These are phyloP conservation scores for Ceratosolen fusciceps DNA, from an alignment of 1,140 invertebrate species.

Conservation along the genomic window DNA sequence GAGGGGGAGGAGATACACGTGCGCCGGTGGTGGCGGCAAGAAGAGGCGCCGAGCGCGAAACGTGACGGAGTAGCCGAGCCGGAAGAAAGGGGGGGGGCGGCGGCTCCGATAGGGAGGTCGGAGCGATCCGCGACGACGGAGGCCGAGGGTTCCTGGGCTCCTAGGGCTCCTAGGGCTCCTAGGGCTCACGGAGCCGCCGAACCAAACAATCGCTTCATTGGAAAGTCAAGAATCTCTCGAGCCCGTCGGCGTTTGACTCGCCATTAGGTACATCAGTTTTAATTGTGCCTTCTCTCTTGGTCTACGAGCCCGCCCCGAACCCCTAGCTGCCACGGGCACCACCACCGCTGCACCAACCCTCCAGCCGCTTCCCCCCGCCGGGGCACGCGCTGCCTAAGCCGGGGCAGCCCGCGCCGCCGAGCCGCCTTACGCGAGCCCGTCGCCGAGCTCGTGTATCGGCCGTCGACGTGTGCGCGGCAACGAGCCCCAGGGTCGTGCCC, in stretches of 20 bases:
- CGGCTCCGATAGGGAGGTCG: neutral
- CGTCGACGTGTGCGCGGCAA: neutral
- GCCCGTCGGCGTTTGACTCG: constrained; percentile 72
- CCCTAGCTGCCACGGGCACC: too few relatives aligned
- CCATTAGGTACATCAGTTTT: constrained; percentile 73
- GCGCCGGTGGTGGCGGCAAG: neutral
- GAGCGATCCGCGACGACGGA: constrained; percentile 28
- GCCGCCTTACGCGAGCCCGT: neutral
- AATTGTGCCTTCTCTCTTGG: constrained; percentile 68
- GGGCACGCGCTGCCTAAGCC: neutral
- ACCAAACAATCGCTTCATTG: constrained; percentile 72
- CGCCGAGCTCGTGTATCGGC: constrained; percentile 1
- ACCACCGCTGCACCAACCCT: constrained; percentile 22
- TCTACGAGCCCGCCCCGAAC: too few relatives aligned
- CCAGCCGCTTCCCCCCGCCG: neutral
- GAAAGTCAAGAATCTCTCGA: constrained; percentile 72
- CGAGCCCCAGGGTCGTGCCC: constrained; percentile 60
- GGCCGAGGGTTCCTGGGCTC: constrained; percentile 26
- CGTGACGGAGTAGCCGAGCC: neutral
- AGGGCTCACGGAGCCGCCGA: constrained; percentile 48
- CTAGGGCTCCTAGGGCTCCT: constrained; percentile 35
- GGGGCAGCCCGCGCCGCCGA: neutral
- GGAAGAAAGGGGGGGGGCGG: neutral
- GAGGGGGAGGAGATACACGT: too few relatives aligned
- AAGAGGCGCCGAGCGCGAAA: neutral